phyloP scores from a whole-genome alignment of 2,113 vertebrate genomes.

The Climacteris rufus region DNA sequence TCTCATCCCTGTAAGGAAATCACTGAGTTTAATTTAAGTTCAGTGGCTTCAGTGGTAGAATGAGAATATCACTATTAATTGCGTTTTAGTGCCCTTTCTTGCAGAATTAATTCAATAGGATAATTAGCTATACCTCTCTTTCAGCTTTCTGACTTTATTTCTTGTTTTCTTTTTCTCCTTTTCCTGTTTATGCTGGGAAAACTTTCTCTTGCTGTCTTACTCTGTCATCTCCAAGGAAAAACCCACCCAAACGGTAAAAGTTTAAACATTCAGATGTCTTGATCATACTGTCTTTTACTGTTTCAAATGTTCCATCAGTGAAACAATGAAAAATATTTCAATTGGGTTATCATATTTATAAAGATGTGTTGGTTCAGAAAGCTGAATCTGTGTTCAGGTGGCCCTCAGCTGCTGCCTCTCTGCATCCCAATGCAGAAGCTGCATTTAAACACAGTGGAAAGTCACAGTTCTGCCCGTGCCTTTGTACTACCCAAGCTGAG shows the following conservation, averaged over 20 bases:
- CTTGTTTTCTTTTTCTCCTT: constrained; percentile 39
- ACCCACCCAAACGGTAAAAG: constrained; percentile 80
- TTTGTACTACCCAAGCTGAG: fast-evolving
- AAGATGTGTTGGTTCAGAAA: not conserved
- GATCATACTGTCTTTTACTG: not conserved
- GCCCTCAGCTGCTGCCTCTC: not conserved
- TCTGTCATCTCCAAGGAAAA: constrained; percentile 75
- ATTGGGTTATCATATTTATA: not conserved
- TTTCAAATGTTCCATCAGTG: not conserved
- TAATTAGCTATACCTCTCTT: not conserved
- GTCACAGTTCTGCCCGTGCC: fast-evolving
- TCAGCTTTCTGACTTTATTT: constrained; percentile 24
- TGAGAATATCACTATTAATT: not conserved
- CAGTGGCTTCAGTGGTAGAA: not conserved
- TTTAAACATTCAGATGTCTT: not conserved
- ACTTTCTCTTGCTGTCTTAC: constrained; percentile 59
- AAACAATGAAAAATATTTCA: not conserved
- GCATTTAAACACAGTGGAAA: not conserved
- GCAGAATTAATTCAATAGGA: not conserved
- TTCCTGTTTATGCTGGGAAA: constrained; percentile 57
- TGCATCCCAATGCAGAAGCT: fast-evolving
- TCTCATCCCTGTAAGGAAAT: not conserved
- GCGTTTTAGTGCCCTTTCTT: not conserved
- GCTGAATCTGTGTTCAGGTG: not conserved
- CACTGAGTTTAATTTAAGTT: not conserved